phyloP scores from a whole-genome alignment of 2,888 invertebrate species.

The Osedax fenrisi region DNA sequence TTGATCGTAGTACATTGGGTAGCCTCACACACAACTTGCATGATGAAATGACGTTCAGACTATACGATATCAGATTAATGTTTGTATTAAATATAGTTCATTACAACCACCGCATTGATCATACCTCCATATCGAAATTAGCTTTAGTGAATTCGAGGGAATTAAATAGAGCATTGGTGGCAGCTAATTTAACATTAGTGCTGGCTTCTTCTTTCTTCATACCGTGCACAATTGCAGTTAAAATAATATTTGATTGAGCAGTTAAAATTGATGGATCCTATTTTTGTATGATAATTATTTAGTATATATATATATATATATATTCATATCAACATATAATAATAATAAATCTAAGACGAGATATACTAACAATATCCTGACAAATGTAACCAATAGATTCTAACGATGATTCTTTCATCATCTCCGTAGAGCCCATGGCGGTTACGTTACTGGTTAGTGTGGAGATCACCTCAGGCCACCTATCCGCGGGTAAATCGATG shows the following conservation, averaged over 20 bases:
- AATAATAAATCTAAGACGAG: too few relatives aligned
- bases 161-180: slow-evolving; percentile 87
- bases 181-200: slow-evolving; percentile 83
- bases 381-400: slow-evolving; percentile 98
- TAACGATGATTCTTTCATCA: slow-evolving; percentile 86
- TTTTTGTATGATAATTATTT: too few relatives aligned
- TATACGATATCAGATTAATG: slow-evolving; percentile 47
- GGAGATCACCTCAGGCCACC: slow-evolving; percentile 80
- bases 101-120: slow-evolving; percentile 13
- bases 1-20: slow-evolving; percentile 82
- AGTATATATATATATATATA: too few relatives aligned
- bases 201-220: slow-evolving; percentile 85
- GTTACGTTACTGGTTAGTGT: slow-evolving; percentile 81
- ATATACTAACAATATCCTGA: slow-evolving; percentile 66
- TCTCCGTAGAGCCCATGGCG: slow-evolving; percentile 66
- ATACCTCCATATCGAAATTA: slow-evolving; percentile 85
- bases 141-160: slow-evolving; percentile 95
- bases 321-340: too few relatives aligned
- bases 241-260: slow-evolving; percentile 81
- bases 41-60: slow-evolving; percentile 90
- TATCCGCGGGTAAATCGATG: slow-evolving; percentile 77
- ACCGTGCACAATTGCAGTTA: slow-evolving; percentile 95
- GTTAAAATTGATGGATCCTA: slow-evolving; percentile 75
- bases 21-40: slow-evolving; percentile 98
- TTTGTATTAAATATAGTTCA: too few relatives aligned